These are phyloP conservation scores for Ameiurus melas DNA, from an alignment of 2,113 vertebrate genomes.

Conservation along the genomic window DNA sequence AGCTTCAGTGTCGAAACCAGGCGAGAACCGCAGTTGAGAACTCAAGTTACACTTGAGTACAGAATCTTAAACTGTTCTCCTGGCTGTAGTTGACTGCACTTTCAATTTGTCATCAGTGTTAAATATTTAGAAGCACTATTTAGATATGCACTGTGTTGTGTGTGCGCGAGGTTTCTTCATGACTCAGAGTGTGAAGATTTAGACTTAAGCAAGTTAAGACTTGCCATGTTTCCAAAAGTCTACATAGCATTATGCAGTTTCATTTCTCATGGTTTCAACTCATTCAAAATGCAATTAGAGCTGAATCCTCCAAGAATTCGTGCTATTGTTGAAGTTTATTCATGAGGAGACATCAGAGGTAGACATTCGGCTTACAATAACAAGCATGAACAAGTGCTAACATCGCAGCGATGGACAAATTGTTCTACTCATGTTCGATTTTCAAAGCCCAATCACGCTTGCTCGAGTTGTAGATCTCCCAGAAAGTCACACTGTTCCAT, in stretches of 20 bases:
- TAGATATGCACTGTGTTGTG: not conserved
- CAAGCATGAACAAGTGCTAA: not conserved
- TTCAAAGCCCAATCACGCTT: not conserved
- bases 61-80: not conserved
- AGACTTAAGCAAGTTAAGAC: slow-evolving; percentile 11
- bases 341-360: not conserved
- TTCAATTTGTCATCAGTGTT: not conserved
- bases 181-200: not conserved
- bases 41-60: not conserved
- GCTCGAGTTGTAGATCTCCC: not conserved
- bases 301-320: not conserved
- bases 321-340: not conserved
- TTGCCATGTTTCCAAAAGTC: not conserved
- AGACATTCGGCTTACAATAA: not conserved
- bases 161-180: not conserved
- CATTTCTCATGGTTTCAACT: not conserved
- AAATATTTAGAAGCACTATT: not conserved
- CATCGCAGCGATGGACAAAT: not conserved
- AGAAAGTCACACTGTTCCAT: not conserved
- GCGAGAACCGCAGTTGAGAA: too few species aligned
- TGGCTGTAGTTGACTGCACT: not conserved
- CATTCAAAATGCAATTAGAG: not conserved
- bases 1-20: too few species aligned
- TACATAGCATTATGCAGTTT: not conserved
- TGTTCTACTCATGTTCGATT: not conserved